Conservation (phyloP, 2,113 vertebrate genomes). For the Pterocles orientalis region DNA sequence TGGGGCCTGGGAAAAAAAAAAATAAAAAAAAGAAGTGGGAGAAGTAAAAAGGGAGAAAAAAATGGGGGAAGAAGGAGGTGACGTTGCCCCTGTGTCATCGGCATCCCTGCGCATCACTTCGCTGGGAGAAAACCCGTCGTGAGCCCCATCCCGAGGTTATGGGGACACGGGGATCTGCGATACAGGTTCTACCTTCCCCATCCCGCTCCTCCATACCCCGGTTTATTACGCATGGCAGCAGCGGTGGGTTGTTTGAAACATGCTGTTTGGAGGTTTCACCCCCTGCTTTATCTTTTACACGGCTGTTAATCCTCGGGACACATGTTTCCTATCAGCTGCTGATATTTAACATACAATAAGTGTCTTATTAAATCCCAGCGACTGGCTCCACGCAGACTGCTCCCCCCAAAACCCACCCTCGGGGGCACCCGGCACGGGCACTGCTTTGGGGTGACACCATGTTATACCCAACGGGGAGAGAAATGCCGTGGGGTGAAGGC, state of each 20-base stretch:
- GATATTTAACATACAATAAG: slow-evolving; percentile 47
- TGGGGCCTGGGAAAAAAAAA: not conserved
- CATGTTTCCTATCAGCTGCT: slow-evolving; percentile 44
- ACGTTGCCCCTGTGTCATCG: not conserved
- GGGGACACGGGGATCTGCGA: not conserved
- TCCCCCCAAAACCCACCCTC: not conserved
- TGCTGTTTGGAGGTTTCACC: not conserved
- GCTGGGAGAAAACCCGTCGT: not conserved
- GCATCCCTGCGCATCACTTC: not conserved
- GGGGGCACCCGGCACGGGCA: not conserved
- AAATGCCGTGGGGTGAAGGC: not conserved
- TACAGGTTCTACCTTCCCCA: not conserved
- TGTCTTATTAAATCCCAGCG: slow-evolving; percentile 8
- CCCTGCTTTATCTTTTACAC: slow-evolving; percentile 1
- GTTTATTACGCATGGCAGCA: not conserved
- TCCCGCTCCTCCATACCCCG: not conserved
- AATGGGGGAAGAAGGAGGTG: not conserved
- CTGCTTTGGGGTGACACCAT: accelerated
- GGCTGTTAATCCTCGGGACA: slow-evolving; percentile 24
- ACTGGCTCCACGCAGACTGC: not conserved
- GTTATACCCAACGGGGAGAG: not conserved
- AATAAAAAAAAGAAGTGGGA: not conserved
- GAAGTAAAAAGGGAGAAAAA: not conserved
- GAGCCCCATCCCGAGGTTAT: too few species aligned
- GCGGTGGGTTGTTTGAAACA: not conserved